phyloP scores from a whole-genome alignment of 2,113 vertebrate genomes.

The Hippopotamus amphibius region DNA sequence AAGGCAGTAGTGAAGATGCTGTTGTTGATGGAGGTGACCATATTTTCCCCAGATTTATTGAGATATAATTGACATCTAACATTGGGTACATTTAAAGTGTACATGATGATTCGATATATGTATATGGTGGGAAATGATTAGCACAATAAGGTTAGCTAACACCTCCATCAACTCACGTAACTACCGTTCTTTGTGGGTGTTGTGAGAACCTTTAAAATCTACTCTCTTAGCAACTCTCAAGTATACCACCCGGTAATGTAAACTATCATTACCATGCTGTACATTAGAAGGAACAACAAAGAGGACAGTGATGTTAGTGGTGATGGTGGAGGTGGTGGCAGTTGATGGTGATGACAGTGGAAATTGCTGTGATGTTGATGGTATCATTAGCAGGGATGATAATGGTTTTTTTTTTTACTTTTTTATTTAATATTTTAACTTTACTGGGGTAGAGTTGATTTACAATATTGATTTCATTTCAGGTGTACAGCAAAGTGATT shows the following conservation, averaged over 20 bases:
- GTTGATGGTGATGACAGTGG: neutral
- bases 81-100: neutral
- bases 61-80: neutral
- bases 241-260: neutral
- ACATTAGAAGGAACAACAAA: no score
- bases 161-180: neutral
- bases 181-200: neutral
- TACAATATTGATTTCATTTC: neutral
- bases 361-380: neutral
- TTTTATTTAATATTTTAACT: neutral
- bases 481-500: neutral
- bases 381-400: no score
- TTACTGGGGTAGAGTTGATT: neutral
- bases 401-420: neutral
- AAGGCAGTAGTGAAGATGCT: neutral
- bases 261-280: neutral
- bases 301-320: accelerated
- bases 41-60: neutral
- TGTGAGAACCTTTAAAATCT: neutral
- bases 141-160: neutral
- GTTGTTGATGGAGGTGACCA: neutral
- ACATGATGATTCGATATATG: neutral
- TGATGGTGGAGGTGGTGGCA: neutral
- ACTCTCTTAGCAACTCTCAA: neutral
- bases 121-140: neutral